Conservation (phyloP, 2,797 vertebrate species). For the Parauchenoglanis punctatus region DNA sequence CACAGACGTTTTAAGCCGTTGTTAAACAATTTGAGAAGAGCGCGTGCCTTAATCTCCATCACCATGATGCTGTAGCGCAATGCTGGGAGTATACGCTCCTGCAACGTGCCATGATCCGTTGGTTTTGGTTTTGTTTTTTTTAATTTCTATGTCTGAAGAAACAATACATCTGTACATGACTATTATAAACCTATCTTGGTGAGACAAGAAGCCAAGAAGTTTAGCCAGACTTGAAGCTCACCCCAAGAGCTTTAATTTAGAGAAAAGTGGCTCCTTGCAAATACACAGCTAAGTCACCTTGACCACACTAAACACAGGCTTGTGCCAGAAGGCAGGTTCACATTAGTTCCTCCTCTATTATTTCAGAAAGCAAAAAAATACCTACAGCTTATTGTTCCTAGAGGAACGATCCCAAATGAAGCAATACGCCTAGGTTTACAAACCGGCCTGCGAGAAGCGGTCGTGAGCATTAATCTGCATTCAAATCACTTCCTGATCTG, state of each 20-base stretch:
- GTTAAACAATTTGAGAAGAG: background rate
- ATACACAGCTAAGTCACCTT: background rate
- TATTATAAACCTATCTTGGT: background rate
- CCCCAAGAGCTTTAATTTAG: background rate
- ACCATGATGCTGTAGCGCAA: background rate
- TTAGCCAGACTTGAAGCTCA: background rate
- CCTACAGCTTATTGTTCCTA: background rate
- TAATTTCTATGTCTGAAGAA: background rate
- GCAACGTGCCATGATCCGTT: background rate
- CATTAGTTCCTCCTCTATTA: background rate
- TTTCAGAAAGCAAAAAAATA: background rate
- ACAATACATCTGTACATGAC: background rate
- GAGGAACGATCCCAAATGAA: background rate
- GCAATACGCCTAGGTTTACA: background rate
- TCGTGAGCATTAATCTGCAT: too few relatives aligned
- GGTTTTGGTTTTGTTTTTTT: background rate
- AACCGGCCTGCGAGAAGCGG: background rate
- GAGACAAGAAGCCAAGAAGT: background rate
- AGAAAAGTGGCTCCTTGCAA: background rate
- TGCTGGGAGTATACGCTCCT: background rate
- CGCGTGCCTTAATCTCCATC: background rate
- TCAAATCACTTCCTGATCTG: background rate
- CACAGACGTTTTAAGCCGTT: background rate
- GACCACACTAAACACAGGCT: background rate
- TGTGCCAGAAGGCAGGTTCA: conserved; percentile 1